Evolutionary conservation across 2,888 invertebrate genomes (phyloP).

Genomic region (Lycophotia porphyrea): DNA sequence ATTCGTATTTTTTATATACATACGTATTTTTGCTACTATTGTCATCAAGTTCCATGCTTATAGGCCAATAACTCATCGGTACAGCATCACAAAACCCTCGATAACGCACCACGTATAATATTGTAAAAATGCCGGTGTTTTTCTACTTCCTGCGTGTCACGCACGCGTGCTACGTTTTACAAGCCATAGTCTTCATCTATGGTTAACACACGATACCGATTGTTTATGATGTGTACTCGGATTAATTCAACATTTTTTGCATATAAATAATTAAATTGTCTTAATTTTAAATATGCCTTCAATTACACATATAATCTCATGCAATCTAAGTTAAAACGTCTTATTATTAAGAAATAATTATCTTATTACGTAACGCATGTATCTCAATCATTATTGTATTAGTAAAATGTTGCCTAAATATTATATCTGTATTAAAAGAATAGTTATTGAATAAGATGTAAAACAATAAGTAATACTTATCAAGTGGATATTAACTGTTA

Average conservation of each 20-base stretch:
- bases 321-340: conserved; percentile 44
- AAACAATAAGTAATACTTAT: conserved; percentile 48
- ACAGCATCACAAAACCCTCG: neutral
- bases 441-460: conserved; percentile 56
- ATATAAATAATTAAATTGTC: neutral
- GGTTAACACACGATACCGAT: neutral
- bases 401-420: conserved; percentile 67
- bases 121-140: neutral
- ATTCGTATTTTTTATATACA: too few relatives aligned
- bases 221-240: conserved; percentile 33
- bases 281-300: conserved; percentile 8
- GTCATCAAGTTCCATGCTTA: neutral
- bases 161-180: neutral
- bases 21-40: neutral
- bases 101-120: neutral
- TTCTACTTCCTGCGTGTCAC: conserved; percentile 3
- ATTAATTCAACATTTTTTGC: conserved; percentile 18
- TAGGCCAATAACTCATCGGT: conserved; percentile 4
- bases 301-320: conserved; percentile 30
- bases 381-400: conserved; percentile 54
- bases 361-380: conserved; percentile 41
- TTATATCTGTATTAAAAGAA: conserved; percentile 53
- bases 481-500: conserved; percentile 47
- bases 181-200: conserved; percentile 2
- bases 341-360: conserved; percentile 29